These are phyloP conservation scores for Sorex araneus DNA, from an alignment of 2,113 vertebrate species.

Conservation along the genomic window DNA sequence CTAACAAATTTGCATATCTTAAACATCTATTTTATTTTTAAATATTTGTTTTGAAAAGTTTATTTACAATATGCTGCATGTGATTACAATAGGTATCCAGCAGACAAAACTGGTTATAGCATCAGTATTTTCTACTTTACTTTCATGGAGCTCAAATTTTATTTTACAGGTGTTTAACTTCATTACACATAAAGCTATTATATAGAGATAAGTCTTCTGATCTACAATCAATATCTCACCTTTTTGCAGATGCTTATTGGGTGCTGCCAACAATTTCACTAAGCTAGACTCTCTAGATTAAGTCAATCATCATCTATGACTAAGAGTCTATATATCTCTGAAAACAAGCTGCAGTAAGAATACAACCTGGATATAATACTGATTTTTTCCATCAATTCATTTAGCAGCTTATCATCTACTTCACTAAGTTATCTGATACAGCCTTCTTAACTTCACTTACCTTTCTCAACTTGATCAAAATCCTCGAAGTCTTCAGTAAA, in stretches of 20 bases:
- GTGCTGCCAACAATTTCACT: neutral
- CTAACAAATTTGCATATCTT: constrained; percentile 43
- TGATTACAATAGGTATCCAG: constrained; percentile 24
- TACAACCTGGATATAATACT: neutral
- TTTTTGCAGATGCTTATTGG: constrained; percentile 44
- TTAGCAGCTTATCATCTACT: neutral
- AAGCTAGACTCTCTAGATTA: neutral
- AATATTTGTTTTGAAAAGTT: constrained; percentile 26
- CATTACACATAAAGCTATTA: constrained; percentile 30
- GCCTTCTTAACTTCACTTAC: neutral
- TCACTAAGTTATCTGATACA: neutral
- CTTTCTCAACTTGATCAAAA: neutral
- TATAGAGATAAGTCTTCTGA: constrained; percentile 18
- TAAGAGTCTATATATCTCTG: neutral
- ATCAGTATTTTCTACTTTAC: constrained; percentile 2
- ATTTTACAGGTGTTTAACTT: constrained; percentile 51
- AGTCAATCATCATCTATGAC: constrained; percentile 20
- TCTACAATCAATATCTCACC: constrained; percentile 8
- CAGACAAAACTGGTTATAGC: constrained; percentile 21
- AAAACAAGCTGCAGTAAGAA: neutral
- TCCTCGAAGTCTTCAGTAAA: neutral
- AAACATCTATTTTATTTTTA: neutral
- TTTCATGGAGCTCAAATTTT: constrained; percentile 43
- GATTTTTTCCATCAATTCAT: neutral
- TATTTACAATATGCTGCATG: neutral